These are phyloP conservation scores for Vollenhovia emeryi DNA, from an alignment of 1,140 invertebrate genomes.

Conservation along the genomic window DNA sequence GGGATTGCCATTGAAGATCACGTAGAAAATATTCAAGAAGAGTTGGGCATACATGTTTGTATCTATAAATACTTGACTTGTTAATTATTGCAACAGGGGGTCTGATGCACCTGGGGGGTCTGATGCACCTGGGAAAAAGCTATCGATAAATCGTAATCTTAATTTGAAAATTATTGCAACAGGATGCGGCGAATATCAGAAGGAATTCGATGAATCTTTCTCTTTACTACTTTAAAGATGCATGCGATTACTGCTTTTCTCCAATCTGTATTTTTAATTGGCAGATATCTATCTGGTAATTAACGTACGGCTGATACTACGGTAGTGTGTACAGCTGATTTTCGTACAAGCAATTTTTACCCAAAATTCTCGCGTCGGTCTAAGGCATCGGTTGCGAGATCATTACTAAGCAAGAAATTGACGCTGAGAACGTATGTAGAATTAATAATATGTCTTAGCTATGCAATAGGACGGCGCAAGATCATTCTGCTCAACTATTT, in stretches of 20 bases:
- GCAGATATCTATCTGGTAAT: not conserved
- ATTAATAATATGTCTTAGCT: conserved; percentile 29
- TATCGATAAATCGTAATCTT: no score
- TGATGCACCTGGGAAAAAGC: no score
- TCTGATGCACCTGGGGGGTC: no score
- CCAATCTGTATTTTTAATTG: not conserved
- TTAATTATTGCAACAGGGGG: no score
- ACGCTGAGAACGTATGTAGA: not conserved
- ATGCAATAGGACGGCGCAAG: conserved; percentile 4
- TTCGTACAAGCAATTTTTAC: not conserved
- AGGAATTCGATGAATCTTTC: not conserved
- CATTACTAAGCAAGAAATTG: conserved; percentile 8
- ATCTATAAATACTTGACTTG: not conserved
- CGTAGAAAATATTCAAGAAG: not conserved
- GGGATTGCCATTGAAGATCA: not conserved
- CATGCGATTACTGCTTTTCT: not conserved
- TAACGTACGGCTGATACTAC: not conserved
- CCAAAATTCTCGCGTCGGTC: not conserved
- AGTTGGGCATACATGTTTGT: not conserved
- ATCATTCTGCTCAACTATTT: conserved; percentile 51
- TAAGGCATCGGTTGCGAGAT: not conserved
- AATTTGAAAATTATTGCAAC: not conserved
- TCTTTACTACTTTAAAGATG: not conserved
- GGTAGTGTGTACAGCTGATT: not conserved
- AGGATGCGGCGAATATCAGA: not conserved